These are phyloP conservation scores for Lordiphosa collinella DNA, from an alignment of 1,140 invertebrate species.

Conservation along the genomic window DNA sequence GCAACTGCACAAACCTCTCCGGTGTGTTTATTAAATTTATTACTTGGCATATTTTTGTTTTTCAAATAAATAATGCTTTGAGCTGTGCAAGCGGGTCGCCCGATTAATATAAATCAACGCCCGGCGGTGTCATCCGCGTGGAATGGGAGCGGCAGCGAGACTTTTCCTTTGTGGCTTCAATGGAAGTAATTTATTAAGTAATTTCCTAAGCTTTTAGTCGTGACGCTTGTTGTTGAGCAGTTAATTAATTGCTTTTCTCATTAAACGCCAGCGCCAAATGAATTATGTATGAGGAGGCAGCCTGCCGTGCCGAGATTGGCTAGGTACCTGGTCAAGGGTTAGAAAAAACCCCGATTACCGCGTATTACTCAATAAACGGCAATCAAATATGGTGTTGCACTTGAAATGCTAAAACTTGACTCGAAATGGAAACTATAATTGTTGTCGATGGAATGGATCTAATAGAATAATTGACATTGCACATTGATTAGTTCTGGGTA, in stretches of 20 bases:
- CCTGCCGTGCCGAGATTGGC: not conserved
- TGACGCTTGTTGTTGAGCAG: constrained; percentile 66
- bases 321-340: not conserved
- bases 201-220: constrained; percentile 73
- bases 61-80: constrained; percentile 67
- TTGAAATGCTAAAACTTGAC: constrained; percentile 2
- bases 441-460: constrained; percentile 38
- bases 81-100: constrained; percentile 16
- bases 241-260: constrained; percentile 75
- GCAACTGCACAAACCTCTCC: constrained; percentile 5
- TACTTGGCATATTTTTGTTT: constrained; percentile 64
- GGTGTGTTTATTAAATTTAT: constrained; percentile 61
- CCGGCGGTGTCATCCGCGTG: constrained; percentile 56
- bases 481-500: constrained; percentile 28
- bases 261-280: constrained; percentile 59
- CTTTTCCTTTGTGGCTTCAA: constrained; percentile 72
- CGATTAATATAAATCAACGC: constrained; percentile 76
- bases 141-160: constrained; percentile 25
- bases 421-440: constrained; percentile 28
- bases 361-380: constrained; percentile 31
- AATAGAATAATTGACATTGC: constrained; percentile 28
- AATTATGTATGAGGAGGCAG: constrained; percentile 54
- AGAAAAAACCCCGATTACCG: not conserved
- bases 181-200: constrained; percentile 76
- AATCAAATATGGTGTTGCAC: constrained; percentile 7